Percentiles rank a stretch among this genome's conserved stretches.
Conservation (phyloP, 2,113 vertebrate species). For the Notechis scutatus region DNA sequence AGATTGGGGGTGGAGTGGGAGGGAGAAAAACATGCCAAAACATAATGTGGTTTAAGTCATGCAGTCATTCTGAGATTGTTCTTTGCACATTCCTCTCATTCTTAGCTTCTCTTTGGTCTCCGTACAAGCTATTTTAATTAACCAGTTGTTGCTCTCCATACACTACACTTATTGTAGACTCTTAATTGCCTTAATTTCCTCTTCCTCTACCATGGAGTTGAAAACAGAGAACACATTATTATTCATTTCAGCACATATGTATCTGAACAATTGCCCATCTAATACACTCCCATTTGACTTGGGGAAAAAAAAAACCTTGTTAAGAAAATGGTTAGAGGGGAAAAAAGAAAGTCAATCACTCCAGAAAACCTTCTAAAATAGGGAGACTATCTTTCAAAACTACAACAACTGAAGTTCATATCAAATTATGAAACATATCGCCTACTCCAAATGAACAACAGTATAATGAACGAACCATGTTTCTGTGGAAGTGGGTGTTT, state of each 20-base stretch:
- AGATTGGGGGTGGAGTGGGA: too few species aligned
- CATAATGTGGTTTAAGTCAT: not conserved
- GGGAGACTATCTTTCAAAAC: not conserved
- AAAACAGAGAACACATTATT: not conserved
- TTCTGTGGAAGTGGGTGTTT: not conserved
- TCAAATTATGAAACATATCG: not conserved
- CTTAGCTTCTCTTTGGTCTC: not conserved
- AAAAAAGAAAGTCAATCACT: not conserved
- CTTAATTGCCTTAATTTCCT: not conserved
- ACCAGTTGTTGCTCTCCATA: not conserved
- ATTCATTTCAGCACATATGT: not conserved
- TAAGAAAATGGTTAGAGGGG: not conserved
- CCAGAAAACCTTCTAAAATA: not conserved
- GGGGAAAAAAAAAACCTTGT: too few species aligned
- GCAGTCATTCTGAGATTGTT: constrained; percentile 8
- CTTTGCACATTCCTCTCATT: constrained; percentile 22
- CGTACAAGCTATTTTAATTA: constrained; percentile 39
- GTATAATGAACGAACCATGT: not conserved
- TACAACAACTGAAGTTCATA: too few species aligned
- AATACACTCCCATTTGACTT: not conserved
- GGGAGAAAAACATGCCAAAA: not conserved
- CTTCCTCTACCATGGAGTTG: not conserved
- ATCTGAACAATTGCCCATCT: not conserved
- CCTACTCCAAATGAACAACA: not conserved
- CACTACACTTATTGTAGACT: not conserved